These are phyloP conservation scores for Eupithecia inturbata DNA, from an alignment of 2,888 invertebrate species.

Conservation along the genomic window DNA sequence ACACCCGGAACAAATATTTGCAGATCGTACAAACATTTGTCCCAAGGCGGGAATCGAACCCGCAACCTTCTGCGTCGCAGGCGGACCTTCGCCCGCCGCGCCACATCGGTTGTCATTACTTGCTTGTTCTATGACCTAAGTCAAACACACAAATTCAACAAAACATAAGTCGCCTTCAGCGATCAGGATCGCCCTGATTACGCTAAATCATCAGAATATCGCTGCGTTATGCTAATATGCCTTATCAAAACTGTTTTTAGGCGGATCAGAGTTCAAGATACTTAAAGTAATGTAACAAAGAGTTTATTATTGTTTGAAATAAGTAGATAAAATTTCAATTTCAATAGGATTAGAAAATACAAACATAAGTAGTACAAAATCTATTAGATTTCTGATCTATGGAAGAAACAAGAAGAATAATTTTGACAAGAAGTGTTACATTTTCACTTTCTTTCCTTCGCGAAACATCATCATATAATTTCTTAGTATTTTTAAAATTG, in stretches of 20 bases:
- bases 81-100: too few relatives aligned
- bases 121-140: background rate
- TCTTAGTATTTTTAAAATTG: background rate
- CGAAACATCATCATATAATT: background rate
- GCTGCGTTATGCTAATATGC: conserved; percentile 48
- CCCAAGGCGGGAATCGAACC: too few relatives aligned
- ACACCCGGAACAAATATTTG: too few relatives aligned
- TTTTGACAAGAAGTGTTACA: background rate
- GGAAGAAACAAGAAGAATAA: background rate
- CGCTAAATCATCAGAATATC: conserved; percentile 50
- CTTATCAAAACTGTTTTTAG: background rate
- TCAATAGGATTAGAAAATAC: background rate
- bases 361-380: background rate
- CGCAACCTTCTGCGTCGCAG: too few relatives aligned
- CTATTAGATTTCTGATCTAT: background rate
- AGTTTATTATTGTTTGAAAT: background rate
- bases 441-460: background rate
- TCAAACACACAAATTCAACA: conserved; percentile 5
- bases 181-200: conserved; percentile 37
- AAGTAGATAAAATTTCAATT: background rate
- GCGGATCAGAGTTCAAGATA: background rate
- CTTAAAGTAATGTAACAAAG: background rate
- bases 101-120: too few relatives aligned
- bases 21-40: too few relatives aligned
- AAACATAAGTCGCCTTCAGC: conserved; percentile 35